These are phyloP conservation scores for Sclerodermus sp. DNA, from an alignment of 2,888 invertebrate genomes.

Conservation along the genomic window DNA sequence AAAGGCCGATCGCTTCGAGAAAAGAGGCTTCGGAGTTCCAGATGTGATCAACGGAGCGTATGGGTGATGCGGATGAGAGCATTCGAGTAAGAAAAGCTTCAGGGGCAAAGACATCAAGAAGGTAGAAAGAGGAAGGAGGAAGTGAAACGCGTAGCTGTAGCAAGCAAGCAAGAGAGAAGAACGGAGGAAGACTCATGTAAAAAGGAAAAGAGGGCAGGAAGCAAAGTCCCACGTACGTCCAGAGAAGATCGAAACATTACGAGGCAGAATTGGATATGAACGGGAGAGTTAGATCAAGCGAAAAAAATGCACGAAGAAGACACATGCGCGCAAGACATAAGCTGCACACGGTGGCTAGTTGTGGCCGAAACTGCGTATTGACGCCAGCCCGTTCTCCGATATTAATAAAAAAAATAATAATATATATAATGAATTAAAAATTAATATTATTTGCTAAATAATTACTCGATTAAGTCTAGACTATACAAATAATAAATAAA, in stretches of 20 bases:
- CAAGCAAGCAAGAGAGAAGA: neutral
- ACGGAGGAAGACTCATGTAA: neutral
- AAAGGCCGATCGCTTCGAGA: neutral
- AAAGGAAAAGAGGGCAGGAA: too few species aligned
- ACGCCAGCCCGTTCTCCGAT: conserved; percentile 55
- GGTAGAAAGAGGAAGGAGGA: neutral
- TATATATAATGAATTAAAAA: conserved; percentile 50
- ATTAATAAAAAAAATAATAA: conserved; percentile 52
- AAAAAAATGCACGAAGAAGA: conserved; percentile 13
- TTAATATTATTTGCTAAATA: conserved; percentile 55
- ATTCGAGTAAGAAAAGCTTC: conserved; percentile 19
- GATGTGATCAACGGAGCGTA: conserved; percentile 25
- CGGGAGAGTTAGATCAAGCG: conserved; percentile 13
- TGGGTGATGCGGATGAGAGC: conserved; percentile 18
- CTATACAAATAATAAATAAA: conserved; percentile 3
- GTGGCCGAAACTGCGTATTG: conserved; percentile 50
- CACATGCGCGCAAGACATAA: too few species aligned
- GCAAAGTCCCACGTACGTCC: too few species aligned
- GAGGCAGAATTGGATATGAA: conserved; percentile 6
- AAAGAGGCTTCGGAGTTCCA: conserved; percentile 24
- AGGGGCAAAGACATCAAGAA: conserved; percentile 1
- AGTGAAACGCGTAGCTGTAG: neutral
- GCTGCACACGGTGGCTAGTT: conserved; percentile 30
- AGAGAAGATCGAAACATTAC: too few species aligned
- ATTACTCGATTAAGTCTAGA: conserved; percentile 50